Evolutionary conservation across 92 coral and sea anemone genomes (phyloP).

Genomic region (Bergia puertoricense): DNA sequence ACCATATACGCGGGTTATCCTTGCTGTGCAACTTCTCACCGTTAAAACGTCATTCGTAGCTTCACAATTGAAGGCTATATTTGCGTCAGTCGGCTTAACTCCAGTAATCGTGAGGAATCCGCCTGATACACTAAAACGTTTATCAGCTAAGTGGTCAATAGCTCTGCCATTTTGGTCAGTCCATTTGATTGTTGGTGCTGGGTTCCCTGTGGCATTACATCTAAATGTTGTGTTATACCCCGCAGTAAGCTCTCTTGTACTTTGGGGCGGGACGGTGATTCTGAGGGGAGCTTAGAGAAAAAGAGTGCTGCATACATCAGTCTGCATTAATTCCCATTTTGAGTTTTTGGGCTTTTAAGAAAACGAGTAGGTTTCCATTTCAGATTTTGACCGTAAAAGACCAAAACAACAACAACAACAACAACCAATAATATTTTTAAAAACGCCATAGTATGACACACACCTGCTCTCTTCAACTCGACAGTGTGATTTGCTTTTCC

Average conservation of each 20-base stretch:
- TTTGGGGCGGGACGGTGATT: neutral
- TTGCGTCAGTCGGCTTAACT: neutral
- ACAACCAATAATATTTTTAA: too few species aligned
- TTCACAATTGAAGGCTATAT: slow-evolving; percentile 5
- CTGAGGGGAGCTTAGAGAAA: neutral
- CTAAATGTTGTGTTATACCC: slow-evolving; percentile 31
- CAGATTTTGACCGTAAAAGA: too few species aligned
- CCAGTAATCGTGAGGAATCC: slow-evolving; percentile 32
- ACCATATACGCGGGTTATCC: slow-evolving; percentile 4
- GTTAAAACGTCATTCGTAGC: neutral
- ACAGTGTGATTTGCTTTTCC: slow-evolving; percentile 42
- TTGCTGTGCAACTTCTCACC: neutral
- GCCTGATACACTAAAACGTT: neutral
- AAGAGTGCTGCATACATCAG: neutral
- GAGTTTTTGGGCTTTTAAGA: too few species aligned
- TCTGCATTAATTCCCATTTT: neutral
- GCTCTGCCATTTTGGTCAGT: neutral
- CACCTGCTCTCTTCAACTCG: slow-evolving; percentile 58
- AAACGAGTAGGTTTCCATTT: too few species aligned
- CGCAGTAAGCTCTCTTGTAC: neutral
- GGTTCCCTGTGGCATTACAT: slow-evolving; percentile 31
- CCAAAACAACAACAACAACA: too few species aligned
- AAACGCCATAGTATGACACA: neutral
- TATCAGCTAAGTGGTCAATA: neutral
- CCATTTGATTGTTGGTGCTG: slow-evolving; percentile 14